These are phyloP conservation scores for Catharus minimus DNA, from an alignment of 2,113 vertebrate species.

Conservation along the genomic window DNA sequence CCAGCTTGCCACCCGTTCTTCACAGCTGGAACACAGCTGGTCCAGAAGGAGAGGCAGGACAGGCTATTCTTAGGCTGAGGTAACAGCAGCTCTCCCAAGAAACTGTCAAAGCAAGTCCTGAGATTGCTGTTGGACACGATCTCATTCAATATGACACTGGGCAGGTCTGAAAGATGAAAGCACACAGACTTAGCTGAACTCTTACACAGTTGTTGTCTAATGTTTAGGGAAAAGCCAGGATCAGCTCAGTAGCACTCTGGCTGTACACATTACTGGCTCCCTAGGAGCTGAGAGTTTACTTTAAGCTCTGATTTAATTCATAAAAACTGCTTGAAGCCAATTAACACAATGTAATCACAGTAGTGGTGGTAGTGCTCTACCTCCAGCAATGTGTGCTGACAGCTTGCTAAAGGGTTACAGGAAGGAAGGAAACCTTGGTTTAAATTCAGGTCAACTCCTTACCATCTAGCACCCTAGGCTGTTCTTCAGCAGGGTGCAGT, in stretches of 20 bases:
- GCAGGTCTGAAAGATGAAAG: not conserved
- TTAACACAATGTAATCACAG: constrained; percentile 14
- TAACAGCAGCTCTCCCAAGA: not conserved
- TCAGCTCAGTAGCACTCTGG: not conserved
- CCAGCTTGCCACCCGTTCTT: not conserved
- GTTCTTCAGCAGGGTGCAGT: not conserved
- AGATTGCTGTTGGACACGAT: rapidly evolving
- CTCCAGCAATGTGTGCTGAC: not conserved
- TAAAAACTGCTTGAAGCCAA: constrained; percentile 11
- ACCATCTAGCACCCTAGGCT: not conserved
- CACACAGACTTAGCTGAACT: not conserved
- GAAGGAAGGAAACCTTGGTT: constrained; percentile 3
- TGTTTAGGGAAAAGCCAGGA: not conserved
- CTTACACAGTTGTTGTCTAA: not conserved
- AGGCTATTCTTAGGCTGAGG: not conserved
- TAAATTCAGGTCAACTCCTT: not conserved
- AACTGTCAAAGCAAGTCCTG: rapidly evolving
- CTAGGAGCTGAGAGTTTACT: not conserved
- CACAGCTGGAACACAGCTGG: constrained; percentile 12
- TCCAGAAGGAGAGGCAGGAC: not conserved
- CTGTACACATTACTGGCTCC: not conserved
- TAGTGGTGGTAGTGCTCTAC: not conserved
- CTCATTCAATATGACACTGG: not conserved
- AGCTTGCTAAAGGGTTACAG: not conserved
- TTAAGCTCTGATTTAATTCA: not conserved